Evolutionary conservation across 2,797 vertebrate species (phyloP), one percentile per base, ranked within the genome.

Genomic region (Danio jaintianensis): DNA sequence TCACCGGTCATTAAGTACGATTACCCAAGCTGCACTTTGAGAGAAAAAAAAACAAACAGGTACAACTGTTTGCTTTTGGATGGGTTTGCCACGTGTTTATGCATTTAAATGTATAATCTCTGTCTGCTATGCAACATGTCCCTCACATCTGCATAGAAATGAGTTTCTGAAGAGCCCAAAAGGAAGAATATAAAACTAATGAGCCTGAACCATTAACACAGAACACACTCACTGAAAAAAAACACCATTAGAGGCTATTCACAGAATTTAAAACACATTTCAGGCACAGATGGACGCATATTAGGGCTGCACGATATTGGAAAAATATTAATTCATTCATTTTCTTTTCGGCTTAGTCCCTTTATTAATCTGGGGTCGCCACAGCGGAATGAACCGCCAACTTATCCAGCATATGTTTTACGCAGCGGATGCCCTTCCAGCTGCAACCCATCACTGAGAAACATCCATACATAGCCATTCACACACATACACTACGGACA

Each of bases 181-280:
- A 79, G 58, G 78, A 79, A 55, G 40, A 38, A 80, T 66, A 16
- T 20, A 18, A 15, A 80, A 12, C 78, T 73, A 80, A 73, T 72
- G 69, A 80, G 15, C 69, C 58, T 38, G 38, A 80, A 72, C 59
- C 7, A 6, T 45, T 55, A 42, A 43, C n/a, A 64, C 18, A 56
- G 40, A 76, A 59, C 20, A 9, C 29, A 20, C 42, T 70, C 43
- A 1, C n/a, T 45, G 43, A 45, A 45, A n/a, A 64, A 55, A 45
- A 18, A 42, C n/a, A 52, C 20, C 75, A 38, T 78, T 56, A 78
- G 42, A 59, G 20, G 42, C 63, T 36, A 47, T 29, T 29, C 29
- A 18, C 55, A 73, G 55, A 73, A 38, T 59, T 58, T 40, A 58
- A 58, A 72, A 9, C 5, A 15, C 6, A 42, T 45, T 64, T 43